Base-by-base conservation (phyloP, 2,888 invertebrate species). In the Melanchra persicariae region DNA sequence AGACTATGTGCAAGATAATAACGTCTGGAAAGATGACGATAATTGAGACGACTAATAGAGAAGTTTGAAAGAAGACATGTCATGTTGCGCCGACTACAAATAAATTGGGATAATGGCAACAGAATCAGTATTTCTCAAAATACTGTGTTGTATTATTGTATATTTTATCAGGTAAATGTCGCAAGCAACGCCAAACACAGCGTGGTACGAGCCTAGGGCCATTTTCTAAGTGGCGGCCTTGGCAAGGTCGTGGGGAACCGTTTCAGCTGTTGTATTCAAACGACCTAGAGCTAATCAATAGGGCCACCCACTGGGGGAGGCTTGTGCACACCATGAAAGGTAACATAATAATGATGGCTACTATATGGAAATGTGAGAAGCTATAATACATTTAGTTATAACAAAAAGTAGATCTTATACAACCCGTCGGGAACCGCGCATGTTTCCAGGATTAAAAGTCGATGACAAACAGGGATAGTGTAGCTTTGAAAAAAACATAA, bases 241-340 rank as follows among this genome's bases (percentile, higher is more conserved):
- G 61, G 12, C 5, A 26, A 62, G 51, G 71, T 26, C 49, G 57
- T 8, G 24, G 24, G 55, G 45, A 34, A 7, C 34, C 55, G 22
- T 30, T 55, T 15, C 55, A 37, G 73, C 15, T 26, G 51, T 40
- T 45, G 51, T 60, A 22, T 61, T 57, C 45, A 40, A 70, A 57
- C 60, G 70, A n/a, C 55, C 49, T 61, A 45, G 37, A 61, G 1
- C 15, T 26, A 77, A 74, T 62, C 62, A 52, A 74, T 58, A 60
- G 26, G n/a, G 22, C 40, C 40, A 57, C 47, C 55, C 34, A 12
- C 54, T 26, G 55, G 22, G 24, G 45, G 34, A 24, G n/a, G 15
- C 15, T 34, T 37, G 19, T 8, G 59, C 43, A 22, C 37, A 54
- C 17, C 52, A 49, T 68, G 59, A 54, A 19, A 49, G 59, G 4